phyloP scores from a whole-genome alignment of 2,888 invertebrate species.

The Chamaedrilus cognettii region DNA sequence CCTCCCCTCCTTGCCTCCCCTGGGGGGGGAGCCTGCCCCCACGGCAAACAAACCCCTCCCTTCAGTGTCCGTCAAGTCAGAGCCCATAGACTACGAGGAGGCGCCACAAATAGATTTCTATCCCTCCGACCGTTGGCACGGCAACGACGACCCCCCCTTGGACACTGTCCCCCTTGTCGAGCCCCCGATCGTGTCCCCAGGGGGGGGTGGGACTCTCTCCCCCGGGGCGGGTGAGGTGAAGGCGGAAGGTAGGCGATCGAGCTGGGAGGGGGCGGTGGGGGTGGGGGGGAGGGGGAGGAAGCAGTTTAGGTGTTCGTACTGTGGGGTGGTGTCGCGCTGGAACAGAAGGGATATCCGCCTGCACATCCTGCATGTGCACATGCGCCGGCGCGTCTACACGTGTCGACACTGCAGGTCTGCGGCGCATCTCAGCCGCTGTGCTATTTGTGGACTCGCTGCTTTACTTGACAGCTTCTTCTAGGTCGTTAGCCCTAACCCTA shows the following conservation, averaged over 20 bases:
- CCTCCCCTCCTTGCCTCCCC: not conserved
- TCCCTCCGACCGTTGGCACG: too few relatives aligned
- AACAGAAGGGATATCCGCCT: conserved; percentile 26
- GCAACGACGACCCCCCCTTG: conserved; percentile 14
- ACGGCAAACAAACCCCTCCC: not conserved
- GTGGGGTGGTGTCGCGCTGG: conserved; percentile 28
- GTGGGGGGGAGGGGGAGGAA: conserved; percentile 3
- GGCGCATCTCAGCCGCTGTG: too few relatives aligned
- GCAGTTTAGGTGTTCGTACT: conserved; percentile 29
- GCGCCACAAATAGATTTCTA: conserved; percentile 20
- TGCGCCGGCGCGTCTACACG: conserved; percentile 27
- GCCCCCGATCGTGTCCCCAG: too few relatives aligned
- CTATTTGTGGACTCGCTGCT: too few relatives aligned
- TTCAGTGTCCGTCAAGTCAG: conserved; percentile 2
- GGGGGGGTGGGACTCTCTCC: not conserved
- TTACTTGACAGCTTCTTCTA: too few relatives aligned
- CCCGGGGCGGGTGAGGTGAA: not conserved
- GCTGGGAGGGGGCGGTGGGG: not conserved
- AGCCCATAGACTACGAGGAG: conserved; percentile 7
- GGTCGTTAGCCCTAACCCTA: too few relatives aligned
- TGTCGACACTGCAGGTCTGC: conserved; percentile 30
- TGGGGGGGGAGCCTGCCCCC: not conserved
- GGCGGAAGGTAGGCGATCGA: not conserved
- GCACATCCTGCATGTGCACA: conserved; percentile 29
- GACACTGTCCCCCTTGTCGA: conserved; percentile 15